A percentile compares a stretch with the other conserved stretches of the same genome.
Conservation (phyloP, 2,113 vertebrate species). For the Solea solea region DNA sequence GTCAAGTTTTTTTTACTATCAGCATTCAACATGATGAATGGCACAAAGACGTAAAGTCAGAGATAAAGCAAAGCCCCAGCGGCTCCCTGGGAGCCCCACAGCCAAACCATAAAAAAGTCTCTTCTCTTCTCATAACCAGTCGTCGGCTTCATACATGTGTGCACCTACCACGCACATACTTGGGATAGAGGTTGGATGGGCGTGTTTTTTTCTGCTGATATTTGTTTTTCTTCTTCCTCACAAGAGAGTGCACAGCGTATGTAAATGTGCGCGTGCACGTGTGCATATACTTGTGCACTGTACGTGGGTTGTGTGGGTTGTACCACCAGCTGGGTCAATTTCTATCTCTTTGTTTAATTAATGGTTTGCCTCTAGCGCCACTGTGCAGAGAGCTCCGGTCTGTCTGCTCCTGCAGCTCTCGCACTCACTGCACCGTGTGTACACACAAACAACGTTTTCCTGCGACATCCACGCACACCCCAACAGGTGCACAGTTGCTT, state of each 20-base stretch:
- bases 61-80: conserved; percentile 69
- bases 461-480: conserved; percentile 32
- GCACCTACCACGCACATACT: conserved; percentile 24
- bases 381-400: conserved; percentile 64
- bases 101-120: conserved; percentile 54
- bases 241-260: neutral
- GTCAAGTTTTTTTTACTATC: conserved; percentile 60
- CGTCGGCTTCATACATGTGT: conserved; percentile 36
- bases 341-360: conserved; percentile 77
- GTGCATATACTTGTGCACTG: neutral
- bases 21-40: conserved; percentile 74
- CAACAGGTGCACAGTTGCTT: conserved; percentile 55
- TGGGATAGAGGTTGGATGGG: conserved; percentile 41
- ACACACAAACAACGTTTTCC: conserved; percentile 50
- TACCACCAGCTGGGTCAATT: conserved; percentile 74
- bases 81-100: conserved; percentile 47
- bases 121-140: conserved; percentile 48
- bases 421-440: conserved; percentile 39
- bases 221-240: too few species aligned
- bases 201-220: too few species aligned
- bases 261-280: conserved; percentile 18
- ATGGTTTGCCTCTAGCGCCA: conserved; percentile 70
- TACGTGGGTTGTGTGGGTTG: conserved; percentile 47
- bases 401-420: conserved; percentile 64
- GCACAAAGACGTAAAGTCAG: conserved; percentile 65